These are phyloP conservation scores for Apteryx mantelli DNA, from an alignment of 2,113 vertebrate genomes.

Conservation along the genomic window DNA sequence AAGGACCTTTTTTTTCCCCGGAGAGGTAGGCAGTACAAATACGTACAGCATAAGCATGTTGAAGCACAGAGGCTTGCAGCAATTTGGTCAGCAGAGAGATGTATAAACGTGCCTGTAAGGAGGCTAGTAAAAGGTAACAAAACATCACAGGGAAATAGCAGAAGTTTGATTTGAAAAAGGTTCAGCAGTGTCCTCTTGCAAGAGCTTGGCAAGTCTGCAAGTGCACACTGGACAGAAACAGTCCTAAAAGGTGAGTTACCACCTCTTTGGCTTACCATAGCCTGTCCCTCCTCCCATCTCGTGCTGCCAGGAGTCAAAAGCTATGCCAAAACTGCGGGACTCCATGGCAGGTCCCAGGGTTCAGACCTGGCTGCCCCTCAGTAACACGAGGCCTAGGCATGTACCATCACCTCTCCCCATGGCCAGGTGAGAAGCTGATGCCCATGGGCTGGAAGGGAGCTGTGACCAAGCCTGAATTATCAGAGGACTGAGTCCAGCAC, in stretches of 20 bases:
- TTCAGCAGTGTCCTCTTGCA: not conserved
- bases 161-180: accelerated
- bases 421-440: not conserved
- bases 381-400: not conserved
- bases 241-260: not conserved
- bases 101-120: accelerated
- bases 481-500: not conserved
- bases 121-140: not conserved
- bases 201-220: not conserved
- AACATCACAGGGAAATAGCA: not conserved
- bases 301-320: not conserved
- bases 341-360: not conserved
- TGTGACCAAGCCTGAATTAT: not conserved
- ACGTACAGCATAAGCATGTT: not conserved
- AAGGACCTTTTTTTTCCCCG: not conserved
- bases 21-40: not conserved
- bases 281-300: not conserved
- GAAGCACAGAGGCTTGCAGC: not conserved
- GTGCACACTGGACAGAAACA: not conserved
- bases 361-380: not conserved
- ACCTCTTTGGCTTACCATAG: not conserved
- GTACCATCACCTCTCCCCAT: not conserved
- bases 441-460: not conserved
- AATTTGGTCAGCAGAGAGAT: not conserved
- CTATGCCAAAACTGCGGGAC: not conserved